These are phyloP conservation scores for Melanotaenia maccullochi DNA, from an alignment of 2,797 vertebrate species.

Conservation along the genomic window DNA sequence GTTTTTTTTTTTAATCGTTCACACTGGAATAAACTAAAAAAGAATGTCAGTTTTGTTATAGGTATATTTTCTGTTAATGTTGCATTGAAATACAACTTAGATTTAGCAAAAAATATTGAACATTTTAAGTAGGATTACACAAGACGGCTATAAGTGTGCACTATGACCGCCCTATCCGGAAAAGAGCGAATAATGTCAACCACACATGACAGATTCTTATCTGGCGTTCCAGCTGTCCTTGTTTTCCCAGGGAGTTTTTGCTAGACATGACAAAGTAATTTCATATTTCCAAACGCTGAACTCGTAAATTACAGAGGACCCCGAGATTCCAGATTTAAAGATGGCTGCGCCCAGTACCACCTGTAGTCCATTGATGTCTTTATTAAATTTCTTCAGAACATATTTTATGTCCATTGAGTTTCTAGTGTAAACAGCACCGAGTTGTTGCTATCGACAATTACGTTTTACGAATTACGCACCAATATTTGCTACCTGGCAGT, in stretches of 20 bases:
- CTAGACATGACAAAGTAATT: not conserved
- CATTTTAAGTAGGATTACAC: constrained; percentile 42
- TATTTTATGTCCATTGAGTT: too few relatives aligned
- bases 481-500: not conserved
- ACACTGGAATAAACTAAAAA: not conserved
- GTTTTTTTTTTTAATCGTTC: not conserved
- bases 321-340: not conserved
- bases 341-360: not conserved
- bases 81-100: rapidly evolving
- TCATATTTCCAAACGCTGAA: too few relatives aligned
- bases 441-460: too few relatives aligned
- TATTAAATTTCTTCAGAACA: too few relatives aligned
- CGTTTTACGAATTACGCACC: too few relatives aligned
- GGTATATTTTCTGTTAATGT: rapidly evolving
- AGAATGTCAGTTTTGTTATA: rapidly evolving
- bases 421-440: too few relatives aligned
- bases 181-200: constrained; percentile 22
- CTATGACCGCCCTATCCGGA: constrained; percentile 54
- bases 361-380: not conserved
- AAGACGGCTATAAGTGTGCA: not conserved
- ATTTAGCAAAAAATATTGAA: rapidly evolving
- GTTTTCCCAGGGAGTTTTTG: not conserved
- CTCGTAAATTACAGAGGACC: not conserved
- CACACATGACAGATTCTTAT: constrained; percentile 22
- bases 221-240: not conserved